Evolutionary conservation across 1,140 invertebrate genomes (phyloP).

Genomic region (Lasaia peninsularis): DNA sequence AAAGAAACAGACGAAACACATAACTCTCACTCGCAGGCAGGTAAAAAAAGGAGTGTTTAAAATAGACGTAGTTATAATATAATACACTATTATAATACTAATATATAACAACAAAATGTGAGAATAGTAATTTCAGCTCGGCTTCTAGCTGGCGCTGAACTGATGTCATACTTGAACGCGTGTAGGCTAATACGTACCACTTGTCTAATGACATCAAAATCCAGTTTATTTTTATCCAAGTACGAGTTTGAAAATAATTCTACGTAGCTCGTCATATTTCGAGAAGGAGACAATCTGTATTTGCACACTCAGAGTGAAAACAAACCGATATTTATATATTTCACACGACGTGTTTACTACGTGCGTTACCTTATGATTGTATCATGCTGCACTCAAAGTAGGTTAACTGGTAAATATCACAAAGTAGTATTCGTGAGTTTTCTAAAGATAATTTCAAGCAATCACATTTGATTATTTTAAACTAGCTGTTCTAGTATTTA

Average conservation of each 20-base stretch:
- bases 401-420: too few species aligned
- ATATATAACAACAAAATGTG: background rate
- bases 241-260: constrained; percentile 6
- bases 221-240: constrained; percentile 3
- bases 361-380: too few species aligned
- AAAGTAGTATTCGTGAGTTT: too few species aligned
- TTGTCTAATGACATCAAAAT: constrained; percentile 1
- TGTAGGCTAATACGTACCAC: constrained; percentile 4
- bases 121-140: background rate
- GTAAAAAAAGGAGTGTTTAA: background rate
- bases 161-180: constrained; percentile 1
- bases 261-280: constrained; percentile 3
- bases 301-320: background rate
- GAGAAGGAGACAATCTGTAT: constrained; percentile 2
- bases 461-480: too few species aligned
- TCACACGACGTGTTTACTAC: too few species aligned
- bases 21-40: background rate
- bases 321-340: too few species aligned
- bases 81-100: too few species aligned
- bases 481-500: too few species aligned
- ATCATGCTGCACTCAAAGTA: too few species aligned
- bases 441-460: too few species aligned
- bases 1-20: background rate
- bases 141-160: background rate
- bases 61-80: background rate